These are phyloP conservation scores for Hippopotamus amphibius DNA, from an alignment of 2,113 vertebrate genomes.

Conservation along the genomic window DNA sequence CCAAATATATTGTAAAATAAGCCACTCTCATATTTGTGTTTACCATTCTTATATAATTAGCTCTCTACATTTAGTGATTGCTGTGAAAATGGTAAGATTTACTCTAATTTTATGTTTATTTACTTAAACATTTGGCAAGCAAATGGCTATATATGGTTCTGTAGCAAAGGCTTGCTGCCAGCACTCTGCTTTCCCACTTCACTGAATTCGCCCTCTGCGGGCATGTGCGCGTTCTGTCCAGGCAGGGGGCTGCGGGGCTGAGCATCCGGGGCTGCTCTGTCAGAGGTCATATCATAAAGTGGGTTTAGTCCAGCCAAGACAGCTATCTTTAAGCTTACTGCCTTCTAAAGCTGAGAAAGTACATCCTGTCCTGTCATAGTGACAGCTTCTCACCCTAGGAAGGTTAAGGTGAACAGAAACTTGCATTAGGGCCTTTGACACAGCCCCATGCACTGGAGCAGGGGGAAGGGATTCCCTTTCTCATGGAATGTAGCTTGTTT, in stretches of 20 bases:
- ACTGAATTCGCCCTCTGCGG: too few relatives aligned
- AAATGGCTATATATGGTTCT: background rate
- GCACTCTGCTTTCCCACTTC: background rate
- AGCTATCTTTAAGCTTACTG: conserved; percentile 1
- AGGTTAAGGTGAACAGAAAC: conserved; percentile 73
- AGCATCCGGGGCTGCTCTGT: background rate
- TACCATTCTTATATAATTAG: background rate
- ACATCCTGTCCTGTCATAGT: background rate
- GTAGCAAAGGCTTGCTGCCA: background rate
- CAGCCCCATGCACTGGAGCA: conserved; percentile 66
- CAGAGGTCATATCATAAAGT: background rate
- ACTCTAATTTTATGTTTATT: background rate
- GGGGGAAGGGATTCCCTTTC: conserved; percentile 85
- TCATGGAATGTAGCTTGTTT: conserved; percentile 81
- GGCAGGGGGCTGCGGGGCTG: background rate
- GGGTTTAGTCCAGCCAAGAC: background rate
- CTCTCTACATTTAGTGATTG: background rate
- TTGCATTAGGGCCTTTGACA: conserved; percentile 81
- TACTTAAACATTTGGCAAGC: background rate
- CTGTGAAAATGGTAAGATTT: background rate
- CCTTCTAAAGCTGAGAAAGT: conserved; percentile 41
- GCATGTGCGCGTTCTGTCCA: background rate
- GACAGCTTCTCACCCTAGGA: background rate
- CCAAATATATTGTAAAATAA: background rate
- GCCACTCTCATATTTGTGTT: background rate